phyloP scores from a whole-genome alignment of 1,140 invertebrate species.

The Drosophila santomea region DNA sequence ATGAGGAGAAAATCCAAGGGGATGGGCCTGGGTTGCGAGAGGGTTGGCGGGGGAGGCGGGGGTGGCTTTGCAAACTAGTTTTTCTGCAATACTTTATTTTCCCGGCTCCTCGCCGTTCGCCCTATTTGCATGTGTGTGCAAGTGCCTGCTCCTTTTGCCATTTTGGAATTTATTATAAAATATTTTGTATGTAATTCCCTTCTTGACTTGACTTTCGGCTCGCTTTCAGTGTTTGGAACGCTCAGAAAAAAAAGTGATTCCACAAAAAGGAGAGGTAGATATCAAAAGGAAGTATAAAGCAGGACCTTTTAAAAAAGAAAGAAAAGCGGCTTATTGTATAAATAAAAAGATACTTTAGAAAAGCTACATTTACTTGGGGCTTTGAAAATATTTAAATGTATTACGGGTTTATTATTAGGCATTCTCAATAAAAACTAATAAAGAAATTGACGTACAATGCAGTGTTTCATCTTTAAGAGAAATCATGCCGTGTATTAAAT shows the following conservation, averaged over 20 bases:
- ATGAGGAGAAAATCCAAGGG: slow-evolving; percentile 29
- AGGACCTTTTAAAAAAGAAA: background rate
- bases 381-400: background rate
- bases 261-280: background rate
- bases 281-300: slow-evolving; percentile 20
- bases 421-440: too few species aligned
- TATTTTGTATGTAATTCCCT: slow-evolving; percentile 61
- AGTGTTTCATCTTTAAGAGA: too few species aligned
- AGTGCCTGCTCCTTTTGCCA: slow-evolving; percentile 23
- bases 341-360: slow-evolving; percentile 1
- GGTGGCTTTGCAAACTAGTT: slow-evolving; percentile 41
- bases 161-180: slow-evolving; percentile 70
- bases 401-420: too few species aligned
- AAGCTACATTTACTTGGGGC: background rate
- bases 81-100: slow-evolving; percentile 37
- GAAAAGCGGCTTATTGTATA: background rate
- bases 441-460: too few species aligned
- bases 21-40: background rate
- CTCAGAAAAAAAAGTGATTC: background rate
- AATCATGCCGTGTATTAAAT: too few species aligned
- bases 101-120: slow-evolving; percentile 5
- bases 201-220: slow-evolving; percentile 47
- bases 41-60: background rate
- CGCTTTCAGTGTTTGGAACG: slow-evolving; percentile 18
- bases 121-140: slow-evolving; percentile 33